Evolutionary conservation across 2,797 vertebrate genomes (phyloP), one percentile per base, ranked within the genome.

Genomic region (Sorex maritimensis): DNA sequence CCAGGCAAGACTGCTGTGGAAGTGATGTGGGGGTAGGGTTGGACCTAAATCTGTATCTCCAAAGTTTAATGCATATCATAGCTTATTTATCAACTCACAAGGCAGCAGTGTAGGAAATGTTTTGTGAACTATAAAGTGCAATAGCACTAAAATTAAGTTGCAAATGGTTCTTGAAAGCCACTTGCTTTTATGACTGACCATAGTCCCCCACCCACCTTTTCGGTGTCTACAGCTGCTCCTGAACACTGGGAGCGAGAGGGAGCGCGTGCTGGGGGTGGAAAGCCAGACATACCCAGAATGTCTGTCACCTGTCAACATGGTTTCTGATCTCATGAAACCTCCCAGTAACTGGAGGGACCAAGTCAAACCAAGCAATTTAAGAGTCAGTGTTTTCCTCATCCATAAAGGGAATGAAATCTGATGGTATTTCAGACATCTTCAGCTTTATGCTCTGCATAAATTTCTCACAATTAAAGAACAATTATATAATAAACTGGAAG

Each of bases 91-190:
- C 13, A 88, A 61, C 11, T 21, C 30, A 41, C 9, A 85, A 1
- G 58, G 19, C 4, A 34, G 9, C 23, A 46, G 17, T n/a, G 63
- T 11, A 63, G 78, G 21, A 8, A 44, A 44, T 44, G 41, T 44
- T 44, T 44, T 44, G 74, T 7, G 34, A 90, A 90, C 34, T 72
- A 49, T 34, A 26, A 92, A 95, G 38, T 88, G 55, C 65, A 88
- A 52, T 26, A 46, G 41, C 26, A 81, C 15, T 26, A 74, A 61
- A 78, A 85, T 84, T 52, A 73, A 19, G n/a, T 72, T 17, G 61
- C 38, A 52, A 80, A 86, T 38, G 69, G 41, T 24, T 74, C 10
- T 84, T 86, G 9, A 38, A 75, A 78, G 75, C 78, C 34, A 92
- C 26, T 9, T 68, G 21, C 61, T 92, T 79, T 89, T 71, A 91